phyloP scores from a whole-genome alignment of 2,797 vertebrate species.

The Sparus aurata region DNA sequence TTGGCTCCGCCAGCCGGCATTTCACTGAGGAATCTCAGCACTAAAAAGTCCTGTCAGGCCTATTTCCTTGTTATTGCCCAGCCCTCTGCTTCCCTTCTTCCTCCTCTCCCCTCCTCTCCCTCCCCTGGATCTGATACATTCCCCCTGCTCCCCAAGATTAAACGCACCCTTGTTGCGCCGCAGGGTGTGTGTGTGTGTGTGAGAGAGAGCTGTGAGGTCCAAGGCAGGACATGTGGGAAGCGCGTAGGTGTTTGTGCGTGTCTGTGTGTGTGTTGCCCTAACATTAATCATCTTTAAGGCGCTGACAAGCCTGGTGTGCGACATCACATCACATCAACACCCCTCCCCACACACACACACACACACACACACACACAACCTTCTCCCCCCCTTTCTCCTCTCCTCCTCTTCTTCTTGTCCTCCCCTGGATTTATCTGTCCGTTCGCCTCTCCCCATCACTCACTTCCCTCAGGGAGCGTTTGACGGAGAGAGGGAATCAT shows the following conservation, averaged over 20 bases:
- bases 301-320: conserved; percentile 92
- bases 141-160: conserved; percentile 91
- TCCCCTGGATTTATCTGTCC: conserved; percentile 91
- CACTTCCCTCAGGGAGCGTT: conserved; percentile 83
- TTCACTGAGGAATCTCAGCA: conserved; percentile 96
- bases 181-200: conserved; percentile 47
- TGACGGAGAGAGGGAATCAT: conserved; percentile 55
- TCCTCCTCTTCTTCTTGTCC: conserved; percentile 55
- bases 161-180: conserved; percentile 80
- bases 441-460: conserved; percentile 88
- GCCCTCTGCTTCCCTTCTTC: conserved; percentile 53
- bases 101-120: conserved; percentile 38
- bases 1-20: conserved; percentile 79
- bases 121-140: conserved; percentile 44
- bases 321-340: conserved; percentile 76
- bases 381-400: conserved; percentile 50
- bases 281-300: conserved; percentile 99
- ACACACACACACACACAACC: conserved; percentile 19
- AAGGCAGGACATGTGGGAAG: conserved; percentile 41
- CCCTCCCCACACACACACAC: conserved; percentile 25
- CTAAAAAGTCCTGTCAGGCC: conserved; percentile 99
- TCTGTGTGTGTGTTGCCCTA: conserved; percentile 78
- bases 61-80: conserved; percentile 99
- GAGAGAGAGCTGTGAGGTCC: conserved; percentile 67
- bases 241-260: conserved; percentile 7